Conservation (phyloP, 2,888 invertebrate genomes). For the Heteromurus nitidus region DNA sequence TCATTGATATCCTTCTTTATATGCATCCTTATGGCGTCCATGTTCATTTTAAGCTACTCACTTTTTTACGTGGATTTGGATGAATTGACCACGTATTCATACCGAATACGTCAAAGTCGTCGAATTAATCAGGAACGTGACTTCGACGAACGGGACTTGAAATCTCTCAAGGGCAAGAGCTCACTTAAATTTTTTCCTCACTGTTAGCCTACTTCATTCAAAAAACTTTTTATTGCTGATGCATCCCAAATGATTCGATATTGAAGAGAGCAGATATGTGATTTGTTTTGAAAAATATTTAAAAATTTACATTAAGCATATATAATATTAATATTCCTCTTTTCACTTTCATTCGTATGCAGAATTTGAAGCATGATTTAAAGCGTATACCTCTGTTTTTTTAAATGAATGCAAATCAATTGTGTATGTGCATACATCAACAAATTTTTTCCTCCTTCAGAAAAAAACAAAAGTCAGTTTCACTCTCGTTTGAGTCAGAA, state of each 20-base stretch:
- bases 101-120: too few species aligned
- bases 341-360: slow-evolving; percentile 50
- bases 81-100: too few species aligned
- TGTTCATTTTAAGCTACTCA: too few species aligned
- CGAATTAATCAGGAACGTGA: too few species aligned
- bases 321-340: too few species aligned
- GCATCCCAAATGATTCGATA: neutral
- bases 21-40: too few species aligned
- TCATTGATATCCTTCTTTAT: too few species aligned
- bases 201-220: neutral
- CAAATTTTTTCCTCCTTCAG: too few species aligned
- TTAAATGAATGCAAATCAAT: neutral
- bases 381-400: neutral
- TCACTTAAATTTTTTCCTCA: neutral
- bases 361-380: slow-evolving; percentile 44
- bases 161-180: neutral
- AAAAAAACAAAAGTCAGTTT: neutral
- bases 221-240: neutral
- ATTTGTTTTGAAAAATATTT: neutral
- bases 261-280: neutral
- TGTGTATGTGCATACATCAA: neutral
- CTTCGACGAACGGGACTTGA: too few species aligned
- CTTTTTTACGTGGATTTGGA: too few species aligned
- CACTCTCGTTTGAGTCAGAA: slow-evolving; percentile 36
- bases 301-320: too few species aligned